A percentile compares a stretch with the other conserved stretches of the same genome.
Conservation (phyloP, 2,797 vertebrate genomes). For the Rhynchotus rufescens region DNA sequence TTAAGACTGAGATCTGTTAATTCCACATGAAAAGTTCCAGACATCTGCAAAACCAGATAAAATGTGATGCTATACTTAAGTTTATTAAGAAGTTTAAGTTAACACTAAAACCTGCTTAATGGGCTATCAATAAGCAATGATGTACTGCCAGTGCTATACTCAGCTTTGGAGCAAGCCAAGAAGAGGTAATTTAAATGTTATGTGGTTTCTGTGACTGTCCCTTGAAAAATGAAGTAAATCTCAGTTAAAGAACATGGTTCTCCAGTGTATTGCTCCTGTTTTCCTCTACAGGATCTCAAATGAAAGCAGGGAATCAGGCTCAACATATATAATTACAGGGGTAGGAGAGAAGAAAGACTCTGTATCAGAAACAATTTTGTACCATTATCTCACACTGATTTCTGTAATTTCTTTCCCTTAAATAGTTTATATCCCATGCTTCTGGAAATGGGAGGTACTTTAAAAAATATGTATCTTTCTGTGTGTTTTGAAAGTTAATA, state of each 20-base stretch:
- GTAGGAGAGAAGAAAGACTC: not conserved
- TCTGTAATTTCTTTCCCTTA: conserved; percentile 24
- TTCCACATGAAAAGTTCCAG: conserved; percentile 79
- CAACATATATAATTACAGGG: not conserved
- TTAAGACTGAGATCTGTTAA: conserved; percentile 66
- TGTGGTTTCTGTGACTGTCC: not conserved
- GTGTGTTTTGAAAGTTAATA: not conserved
- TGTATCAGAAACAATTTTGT: not conserved
- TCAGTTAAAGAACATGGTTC: not conserved
- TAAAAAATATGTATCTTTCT: not conserved
- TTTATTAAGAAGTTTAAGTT: conserved; percentile 47
- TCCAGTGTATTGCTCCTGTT: not conserved
- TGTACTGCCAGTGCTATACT: not conserved
- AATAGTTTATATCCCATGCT: not conserved
- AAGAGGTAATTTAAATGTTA: not conserved
- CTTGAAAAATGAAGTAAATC: not conserved
- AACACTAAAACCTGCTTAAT: conserved; percentile 45
- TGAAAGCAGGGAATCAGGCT: not conserved
- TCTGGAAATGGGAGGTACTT: conserved; percentile 1
- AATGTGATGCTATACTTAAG: conserved; percentile 33
- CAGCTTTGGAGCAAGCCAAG: not conserved
- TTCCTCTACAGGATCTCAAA: not conserved
- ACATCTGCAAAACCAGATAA: conserved; percentile 59
- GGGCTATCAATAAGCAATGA: not conserved
- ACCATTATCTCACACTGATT: not conserved